Conservation (phyloP, 2,797 vertebrate genomes). For the Betta splendens region DNA sequence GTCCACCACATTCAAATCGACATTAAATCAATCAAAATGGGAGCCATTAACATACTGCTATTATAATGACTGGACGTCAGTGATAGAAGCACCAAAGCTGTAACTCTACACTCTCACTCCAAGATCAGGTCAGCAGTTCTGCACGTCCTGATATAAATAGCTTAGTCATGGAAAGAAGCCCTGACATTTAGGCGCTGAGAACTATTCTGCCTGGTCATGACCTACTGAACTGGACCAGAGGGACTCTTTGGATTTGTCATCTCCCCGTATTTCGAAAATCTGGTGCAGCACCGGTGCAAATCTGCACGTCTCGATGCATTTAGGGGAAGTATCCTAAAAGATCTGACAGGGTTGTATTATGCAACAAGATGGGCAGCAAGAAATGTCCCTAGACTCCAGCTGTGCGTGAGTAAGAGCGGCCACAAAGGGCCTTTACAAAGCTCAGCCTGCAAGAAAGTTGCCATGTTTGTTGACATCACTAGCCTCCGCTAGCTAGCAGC, state of each 20-base stretch:
- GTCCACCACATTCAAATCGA: neutral
- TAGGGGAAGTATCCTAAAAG: neutral
- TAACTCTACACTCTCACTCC: slow-evolving; percentile 14
- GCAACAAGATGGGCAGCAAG: neutral
- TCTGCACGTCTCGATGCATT: neutral
- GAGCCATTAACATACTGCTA: neutral
- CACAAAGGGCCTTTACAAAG: slow-evolving; percentile 24
- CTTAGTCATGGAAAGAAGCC: slow-evolving; percentile 23
- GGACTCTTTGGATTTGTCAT: slow-evolving; percentile 3
- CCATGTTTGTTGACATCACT: slow-evolving; percentile 66
- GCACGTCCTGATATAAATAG: slow-evolving; percentile 59
- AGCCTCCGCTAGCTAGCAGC: slow-evolving; percentile 34
- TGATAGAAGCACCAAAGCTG: neutral
- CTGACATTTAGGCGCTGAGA: slow-evolving; percentile 67
- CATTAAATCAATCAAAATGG: neutral
- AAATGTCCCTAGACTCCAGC: neutral
- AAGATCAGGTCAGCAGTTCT: slow-evolving; percentile 27
- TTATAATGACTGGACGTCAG: neutral
- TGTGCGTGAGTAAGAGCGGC: slow-evolving; percentile 17
- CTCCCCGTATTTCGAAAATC: neutral
- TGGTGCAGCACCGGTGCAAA: neutral
- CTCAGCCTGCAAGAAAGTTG: slow-evolving; percentile 49
- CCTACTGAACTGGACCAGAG: slow-evolving; percentile 42
- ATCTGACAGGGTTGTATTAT: neutral
- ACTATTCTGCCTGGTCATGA: slow-evolving; percentile 32